A percentile compares a stretch with the other conserved stretches of the same genome.
Conservation (phyloP, 2,113 vertebrate genomes). For the Lynx canadensis region DNA sequence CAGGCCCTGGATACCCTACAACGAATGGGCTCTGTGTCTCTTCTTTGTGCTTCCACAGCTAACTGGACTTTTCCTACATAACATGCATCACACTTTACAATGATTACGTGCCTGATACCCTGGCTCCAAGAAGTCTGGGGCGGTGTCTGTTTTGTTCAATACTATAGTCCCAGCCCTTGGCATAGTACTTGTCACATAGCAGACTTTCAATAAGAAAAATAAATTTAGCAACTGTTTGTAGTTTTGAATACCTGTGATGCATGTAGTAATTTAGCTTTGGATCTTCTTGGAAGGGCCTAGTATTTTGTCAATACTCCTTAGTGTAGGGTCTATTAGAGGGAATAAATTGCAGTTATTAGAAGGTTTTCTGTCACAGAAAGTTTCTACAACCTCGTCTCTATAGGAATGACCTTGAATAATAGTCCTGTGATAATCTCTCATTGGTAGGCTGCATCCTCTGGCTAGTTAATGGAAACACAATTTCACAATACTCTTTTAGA, state of each 20-base stretch:
- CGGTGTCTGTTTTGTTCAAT: neutral
- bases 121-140: neutral
- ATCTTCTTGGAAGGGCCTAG: neutral
- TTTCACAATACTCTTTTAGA: neutral
- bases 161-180: neutral
- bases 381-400: neutral
- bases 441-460: neutral
- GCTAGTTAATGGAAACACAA: constrained; percentile 19
- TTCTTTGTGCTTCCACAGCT: neutral
- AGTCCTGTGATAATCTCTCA: neutral
- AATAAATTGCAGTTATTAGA: neutral
- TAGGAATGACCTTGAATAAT: neutral
- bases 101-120: neutral
- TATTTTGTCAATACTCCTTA: neutral
- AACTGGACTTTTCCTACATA: neutral
- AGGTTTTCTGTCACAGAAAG: neutral
- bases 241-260: neutral
- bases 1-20: neutral
- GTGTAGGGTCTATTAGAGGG: neutral
- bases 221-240: neutral
- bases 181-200: neutral
- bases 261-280: neutral
- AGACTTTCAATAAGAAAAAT: neutral
- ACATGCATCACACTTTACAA: neutral
- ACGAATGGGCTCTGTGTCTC: neutral